phyloP scores from a whole-genome alignment of 2,797 vertebrate genomes.

The Tiaroga cobitis region DNA sequence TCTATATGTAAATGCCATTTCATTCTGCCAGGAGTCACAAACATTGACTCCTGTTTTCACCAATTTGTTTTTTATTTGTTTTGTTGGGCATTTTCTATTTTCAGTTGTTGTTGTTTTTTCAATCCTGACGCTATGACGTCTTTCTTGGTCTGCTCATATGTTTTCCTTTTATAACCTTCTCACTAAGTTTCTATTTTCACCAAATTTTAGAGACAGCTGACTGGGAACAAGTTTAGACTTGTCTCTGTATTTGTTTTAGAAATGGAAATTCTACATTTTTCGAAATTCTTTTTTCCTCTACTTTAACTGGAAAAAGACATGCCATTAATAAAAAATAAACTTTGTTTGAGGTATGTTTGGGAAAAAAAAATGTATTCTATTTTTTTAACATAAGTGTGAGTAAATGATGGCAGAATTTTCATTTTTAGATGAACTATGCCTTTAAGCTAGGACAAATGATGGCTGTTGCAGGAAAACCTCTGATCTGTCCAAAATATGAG shows the following conservation, averaged over 20 bases:
- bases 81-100: too few relatives aligned
- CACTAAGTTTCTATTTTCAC: too few relatives aligned
- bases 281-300: not conserved
- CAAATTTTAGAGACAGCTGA: not conserved
- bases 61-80: too few relatives aligned
- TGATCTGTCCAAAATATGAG: slow-evolving; percentile 30
- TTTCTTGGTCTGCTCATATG: too few relatives aligned
- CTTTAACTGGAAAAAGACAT: not conserved
- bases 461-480: slow-evolving; percentile 32
- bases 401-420: not conserved
- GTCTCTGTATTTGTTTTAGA: not conserved
- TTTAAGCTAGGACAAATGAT: slow-evolving; percentile 29
- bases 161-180: too few relatives aligned
- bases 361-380: not conserved
- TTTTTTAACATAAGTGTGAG: not conserved
- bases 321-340: too few relatives aligned
- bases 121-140: not conserved
- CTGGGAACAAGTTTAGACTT: not conserved
- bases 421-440: not conserved
- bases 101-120: not conserved
- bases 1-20: too few relatives aligned
- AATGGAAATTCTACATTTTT: too few relatives aligned
- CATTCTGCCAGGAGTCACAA: too few relatives aligned
- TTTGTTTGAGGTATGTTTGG: too few relatives aligned
- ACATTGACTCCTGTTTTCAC: too few relatives aligned